A percentile compares a stretch with the other conserved stretches of the same genome.
These are phyloP conservation scores for Shargacucullia verbasci DNA, from an alignment of 2,888 invertebrate species.

Conservation along the genomic window DNA sequence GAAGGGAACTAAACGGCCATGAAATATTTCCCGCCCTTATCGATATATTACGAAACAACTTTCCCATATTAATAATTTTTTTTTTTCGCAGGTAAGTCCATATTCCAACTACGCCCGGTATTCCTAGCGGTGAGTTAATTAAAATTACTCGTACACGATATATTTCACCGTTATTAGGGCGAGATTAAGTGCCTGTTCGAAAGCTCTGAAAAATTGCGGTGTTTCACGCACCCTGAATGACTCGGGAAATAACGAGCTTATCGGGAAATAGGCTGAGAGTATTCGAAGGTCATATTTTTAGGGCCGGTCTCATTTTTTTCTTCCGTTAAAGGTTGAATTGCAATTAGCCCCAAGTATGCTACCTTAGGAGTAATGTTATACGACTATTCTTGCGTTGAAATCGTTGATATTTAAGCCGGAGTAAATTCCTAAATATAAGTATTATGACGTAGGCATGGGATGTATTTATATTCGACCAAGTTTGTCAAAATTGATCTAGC, in stretches of 20 bases:
- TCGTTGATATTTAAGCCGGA: slow-evolving; percentile 14
- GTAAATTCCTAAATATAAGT: slow-evolving; percentile 7
- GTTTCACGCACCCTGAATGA: slow-evolving; percentile 57
- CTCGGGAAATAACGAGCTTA: slow-evolving; percentile 46
- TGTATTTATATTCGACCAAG: slow-evolving; percentile 12
- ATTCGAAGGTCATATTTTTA: slow-evolving; percentile 19
- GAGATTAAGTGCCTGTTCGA: slow-evolving; percentile 53
- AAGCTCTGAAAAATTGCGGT: slow-evolving; percentile 51
- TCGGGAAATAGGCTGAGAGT: slow-evolving; percentile 31
- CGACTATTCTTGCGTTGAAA: slow-evolving; percentile 15
- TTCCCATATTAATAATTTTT: slow-evolving; percentile 50
- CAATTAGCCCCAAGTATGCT: no score
- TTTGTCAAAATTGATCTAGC: slow-evolving; percentile 18
- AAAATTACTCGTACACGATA: slow-evolving; percentile 57
- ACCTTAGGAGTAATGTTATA: slow-evolving; percentile 2
- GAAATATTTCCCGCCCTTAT: slow-evolving; percentile 21
- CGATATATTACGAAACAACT: slow-evolving; percentile 32
- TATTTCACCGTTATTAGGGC: slow-evolving; percentile 38
- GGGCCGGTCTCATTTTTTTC: slow-evolving; percentile 4
- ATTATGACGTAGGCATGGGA: slow-evolving; percentile 1
- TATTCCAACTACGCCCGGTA: slow-evolving; percentile 31
- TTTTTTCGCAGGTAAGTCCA: slow-evolving; percentile 72
- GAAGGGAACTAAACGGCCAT: slow-evolving; percentile 17
- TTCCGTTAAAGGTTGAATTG: slow-evolving; percentile 1
- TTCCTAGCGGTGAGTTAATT: slow-evolving; percentile 59